These are phyloP conservation scores for Gila orcuttii DNA, from an alignment of 2,113 vertebrate species.

Conservation along the genomic window DNA sequence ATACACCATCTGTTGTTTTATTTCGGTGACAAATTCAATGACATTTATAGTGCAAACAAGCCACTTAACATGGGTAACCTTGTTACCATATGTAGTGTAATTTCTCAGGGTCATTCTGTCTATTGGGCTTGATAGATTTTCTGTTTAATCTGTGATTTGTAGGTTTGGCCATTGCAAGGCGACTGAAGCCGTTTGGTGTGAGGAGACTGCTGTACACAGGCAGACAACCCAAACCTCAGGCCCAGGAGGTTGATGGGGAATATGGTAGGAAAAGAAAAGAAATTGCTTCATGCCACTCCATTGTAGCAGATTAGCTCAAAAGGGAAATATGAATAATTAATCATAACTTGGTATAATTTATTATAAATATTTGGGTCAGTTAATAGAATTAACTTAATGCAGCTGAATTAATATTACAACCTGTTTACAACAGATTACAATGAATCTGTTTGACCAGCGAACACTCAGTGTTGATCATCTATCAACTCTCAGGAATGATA, in stretches of 20 bases:
- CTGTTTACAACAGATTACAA: no score
- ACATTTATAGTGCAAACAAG: not conserved
- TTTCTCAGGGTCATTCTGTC: not conserved
- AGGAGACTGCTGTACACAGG: slow-evolving; percentile 79
- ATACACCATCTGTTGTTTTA: slow-evolving; percentile 18
- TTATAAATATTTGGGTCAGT: no score
- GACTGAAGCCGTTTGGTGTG: slow-evolving; percentile 80
- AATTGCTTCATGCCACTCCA: not conserved
- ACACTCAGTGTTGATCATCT: no score
- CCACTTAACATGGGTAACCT: not conserved
- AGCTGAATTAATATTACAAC: no score
- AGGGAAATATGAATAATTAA: no score
- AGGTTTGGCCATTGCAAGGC: slow-evolving; percentile 79
- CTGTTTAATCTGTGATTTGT: slow-evolving; percentile 19
- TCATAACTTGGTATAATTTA: no score
- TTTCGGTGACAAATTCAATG: not conserved
- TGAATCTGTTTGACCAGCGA: no score
- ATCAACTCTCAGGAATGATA: no score
- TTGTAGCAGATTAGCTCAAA: no score
- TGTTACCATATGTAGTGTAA: slow-evolving; percentile 5
- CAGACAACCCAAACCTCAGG: slow-evolving; percentile 69
- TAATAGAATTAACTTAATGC: no score
- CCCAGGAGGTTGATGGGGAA: slow-evolving; percentile 76
- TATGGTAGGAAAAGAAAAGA: slow-evolving; percentile 71
- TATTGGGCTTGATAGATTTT: not conserved